A percentile compares a stretch with the other conserved stretches of the same genome.
These are phyloP conservation scores for Thalassaphorura encarpata DNA, from an alignment of 1,140 invertebrate species.

Conservation along the genomic window DNA sequence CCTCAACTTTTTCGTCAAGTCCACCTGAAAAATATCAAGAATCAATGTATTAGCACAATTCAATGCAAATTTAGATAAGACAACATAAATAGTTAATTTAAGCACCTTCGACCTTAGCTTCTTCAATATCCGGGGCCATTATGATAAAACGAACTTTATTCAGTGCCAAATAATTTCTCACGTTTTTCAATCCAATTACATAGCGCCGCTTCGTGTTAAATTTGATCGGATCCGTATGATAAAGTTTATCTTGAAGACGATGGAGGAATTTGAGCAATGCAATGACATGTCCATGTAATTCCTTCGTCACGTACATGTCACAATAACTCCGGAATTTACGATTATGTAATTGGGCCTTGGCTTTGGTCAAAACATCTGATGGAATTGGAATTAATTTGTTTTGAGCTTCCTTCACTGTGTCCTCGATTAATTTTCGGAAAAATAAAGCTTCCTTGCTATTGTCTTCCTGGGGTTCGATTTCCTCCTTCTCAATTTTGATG, in stretches of 20 bases:
- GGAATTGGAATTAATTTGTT: not conserved
- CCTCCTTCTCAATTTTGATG: not conserved
- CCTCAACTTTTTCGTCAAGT: slow-evolving; percentile 24
- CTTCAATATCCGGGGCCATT: slow-evolving; percentile 46
- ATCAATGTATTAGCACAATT: not conserved
- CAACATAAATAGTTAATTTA: not conserved
- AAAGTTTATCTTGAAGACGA: slow-evolving; percentile 49
- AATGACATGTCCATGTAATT: slow-evolving; percentile 26
- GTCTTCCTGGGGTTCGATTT: not conserved
- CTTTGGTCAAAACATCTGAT: not conserved
- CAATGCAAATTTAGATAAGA: not conserved
- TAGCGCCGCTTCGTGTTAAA: slow-evolving; percentile 45
- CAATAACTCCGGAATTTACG: slow-evolving; percentile 28
- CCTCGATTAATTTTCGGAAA: no score
- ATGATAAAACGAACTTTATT: slow-evolving; percentile 49
- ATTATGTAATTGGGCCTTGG: slow-evolving; percentile 19
- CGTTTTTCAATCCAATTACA: slow-evolving; percentile 50
- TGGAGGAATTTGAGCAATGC: slow-evolving; percentile 46
- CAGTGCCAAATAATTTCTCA: slow-evolving; percentile 45
- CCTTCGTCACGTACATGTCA: slow-evolving; percentile 23
- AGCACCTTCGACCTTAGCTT: slow-evolving; percentile 12
- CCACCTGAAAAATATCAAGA: slow-evolving; percentile 19
- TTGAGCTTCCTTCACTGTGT: not conserved
- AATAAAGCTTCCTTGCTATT: no score
- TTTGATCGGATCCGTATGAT: slow-evolving; percentile 49